Conservation (phyloP, 2,797 vertebrate species). For the Scyliorhinus canicula region DNA sequence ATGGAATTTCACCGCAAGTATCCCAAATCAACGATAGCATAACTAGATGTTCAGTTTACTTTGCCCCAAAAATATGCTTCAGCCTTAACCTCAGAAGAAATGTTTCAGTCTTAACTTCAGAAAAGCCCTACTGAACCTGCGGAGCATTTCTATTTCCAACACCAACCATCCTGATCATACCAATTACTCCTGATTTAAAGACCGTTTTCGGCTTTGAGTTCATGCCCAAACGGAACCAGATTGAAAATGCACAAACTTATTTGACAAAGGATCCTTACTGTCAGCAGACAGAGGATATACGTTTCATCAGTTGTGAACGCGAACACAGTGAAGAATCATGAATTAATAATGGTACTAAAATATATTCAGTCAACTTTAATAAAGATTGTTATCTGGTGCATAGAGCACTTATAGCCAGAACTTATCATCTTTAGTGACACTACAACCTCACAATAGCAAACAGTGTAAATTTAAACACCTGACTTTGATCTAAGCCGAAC, state of each 20-base stretch:
- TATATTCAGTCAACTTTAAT: not conserved
- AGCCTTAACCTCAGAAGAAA: not conserved
- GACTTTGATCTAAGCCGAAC: not conserved
- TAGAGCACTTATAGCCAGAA: not conserved
- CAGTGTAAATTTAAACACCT: not conserved
- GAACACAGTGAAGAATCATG: not conserved
- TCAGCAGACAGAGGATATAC: not conserved
- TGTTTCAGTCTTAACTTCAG: not conserved
- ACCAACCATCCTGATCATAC: not conserved
- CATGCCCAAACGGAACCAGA: not conserved
- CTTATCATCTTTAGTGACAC: not conserved
- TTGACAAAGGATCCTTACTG: not conserved
- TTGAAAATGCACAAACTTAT: slow-evolving; percentile 11
- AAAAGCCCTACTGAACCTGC: not conserved
- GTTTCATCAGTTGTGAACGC: not conserved
- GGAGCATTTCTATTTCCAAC: not conserved
- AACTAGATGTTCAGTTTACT: not conserved
- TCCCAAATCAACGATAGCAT: not conserved
- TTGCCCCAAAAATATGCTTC: not conserved
- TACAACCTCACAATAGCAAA: not conserved
- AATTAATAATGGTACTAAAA: not conserved
- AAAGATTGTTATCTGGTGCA: not conserved
- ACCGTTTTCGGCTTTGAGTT: not conserved
- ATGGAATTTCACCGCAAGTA: not conserved
- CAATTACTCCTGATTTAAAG: not conserved